Base-by-base conservation (phyloP, 2,888 invertebrate species). In the Steromphala cineraria region DNA sequence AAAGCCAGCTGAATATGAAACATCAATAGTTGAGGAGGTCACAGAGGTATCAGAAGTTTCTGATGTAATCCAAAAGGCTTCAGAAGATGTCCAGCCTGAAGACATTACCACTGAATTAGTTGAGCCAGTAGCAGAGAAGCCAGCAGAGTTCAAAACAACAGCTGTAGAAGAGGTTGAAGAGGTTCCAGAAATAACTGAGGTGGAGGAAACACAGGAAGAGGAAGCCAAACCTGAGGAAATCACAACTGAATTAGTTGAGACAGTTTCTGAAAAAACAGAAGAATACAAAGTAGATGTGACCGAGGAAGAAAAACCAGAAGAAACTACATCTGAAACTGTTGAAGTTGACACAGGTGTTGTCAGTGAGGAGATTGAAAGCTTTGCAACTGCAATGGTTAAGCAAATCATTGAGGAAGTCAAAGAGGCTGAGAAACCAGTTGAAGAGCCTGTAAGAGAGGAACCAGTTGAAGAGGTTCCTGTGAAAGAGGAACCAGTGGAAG, bases 351-450 rank as follows among this genome's bases (percentile, higher is more conserved):
- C 75, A 36, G 31, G 24, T 67, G 78, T 79, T 4, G 81, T 80
- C 8, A 80, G 78, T n/a, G 84, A 84, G 31, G 75, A 81, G 24
- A 81, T 86, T 62, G 85, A 85, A 78, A 75, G 81, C 28, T 83
- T 84, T 81, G 82, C 85, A 28, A 84, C 85, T 28, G 82, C 83
- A 52, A 81, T 85, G 78, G 84, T 81, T 0, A 67, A 85, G 28
- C 83, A 85, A 53, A 80, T 85, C 56, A 82, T 85, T 52, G 84
- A 85, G 13, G 84, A 82, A 67, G 82, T 85, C 17, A 82, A 83
- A 78, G 81, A 82, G 55, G 80, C 78, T 17, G 80, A 82, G 24
- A 28, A 53, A 67, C 28, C 67, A 53, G 80, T 80, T 76, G 82
- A 84, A 24, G 77, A 79, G 19, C 53, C 46, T n/a, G 52, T 55